Evolutionary conservation across 2,888 invertebrate species (phyloP), one percentile per base, ranked within the genome.

Genomic region (Agrilus cyanescens): DNA sequence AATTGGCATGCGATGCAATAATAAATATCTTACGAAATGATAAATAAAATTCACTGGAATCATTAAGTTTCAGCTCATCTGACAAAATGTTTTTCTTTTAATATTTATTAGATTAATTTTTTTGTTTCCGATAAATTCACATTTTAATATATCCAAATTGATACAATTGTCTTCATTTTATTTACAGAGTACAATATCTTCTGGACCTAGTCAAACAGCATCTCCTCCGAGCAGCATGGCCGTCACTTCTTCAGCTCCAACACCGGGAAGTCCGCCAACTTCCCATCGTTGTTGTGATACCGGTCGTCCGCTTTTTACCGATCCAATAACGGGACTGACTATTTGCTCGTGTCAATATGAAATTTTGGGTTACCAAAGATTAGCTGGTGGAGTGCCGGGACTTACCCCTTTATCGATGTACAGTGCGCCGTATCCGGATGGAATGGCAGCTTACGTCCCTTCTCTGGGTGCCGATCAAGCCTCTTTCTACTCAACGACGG

Each of bases 321-420:
- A 89, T 69, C 89, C 89, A 35, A 75, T 88, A 54, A 86, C 87
- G 54, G 88, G 89, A 42, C 87, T 88, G 68, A 86, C 84, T 43
- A 82, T 89, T 50, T 89, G 89, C 71, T 88, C 88, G 57, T 89
- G 89, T 69, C 89, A 89, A 68, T 88, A 88, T 71, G 88, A 88
- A 70, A 78, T 90, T 57, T 77, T 90, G 58, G 80, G 80, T 69
- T 86, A 86, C 71, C 88, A 86, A 70, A 75, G 87, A 61, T 74
- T 88, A 48, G 83, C 76, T 31, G 64, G 77, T 38, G 69, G 68
- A 29, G 73, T 73, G 2, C 76, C 78, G 12, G 84, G 83, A 38
- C 74, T 87, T 53, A 85, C 86, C 38, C 74, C 75, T 39, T 71
- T 88, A 54, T 80, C 85, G 29, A 86, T 87, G 76, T 84, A 84